Conservation (phyloP, 2,888 invertebrate species). For the Sisyra terminalis region DNA sequence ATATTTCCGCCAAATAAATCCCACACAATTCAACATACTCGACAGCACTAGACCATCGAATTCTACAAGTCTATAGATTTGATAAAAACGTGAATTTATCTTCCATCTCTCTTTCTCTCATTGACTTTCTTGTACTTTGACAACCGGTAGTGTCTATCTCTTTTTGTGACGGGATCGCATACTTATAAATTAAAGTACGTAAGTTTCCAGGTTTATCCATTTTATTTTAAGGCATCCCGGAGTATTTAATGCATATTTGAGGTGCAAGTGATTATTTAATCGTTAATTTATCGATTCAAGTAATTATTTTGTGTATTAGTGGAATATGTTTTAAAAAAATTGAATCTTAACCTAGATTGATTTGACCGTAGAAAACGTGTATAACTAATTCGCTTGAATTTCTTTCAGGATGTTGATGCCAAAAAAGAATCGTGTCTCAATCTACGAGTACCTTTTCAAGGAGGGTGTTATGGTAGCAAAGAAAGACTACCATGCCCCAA, state of each 20-base stretch:
- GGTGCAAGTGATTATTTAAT: not conserved
- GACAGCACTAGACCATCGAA: no score
- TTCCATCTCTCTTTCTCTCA: no score
- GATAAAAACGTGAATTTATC: no score
- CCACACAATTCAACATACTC: no score
- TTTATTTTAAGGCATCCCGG: not conserved
- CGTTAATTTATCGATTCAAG: not conserved
- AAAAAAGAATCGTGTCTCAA: slow-evolving; percentile 89
- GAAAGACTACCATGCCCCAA: slow-evolving; percentile 95
- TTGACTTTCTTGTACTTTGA: no score
- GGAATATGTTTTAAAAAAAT: not conserved
- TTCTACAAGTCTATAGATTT: no score
- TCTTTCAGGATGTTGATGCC: slow-evolving; percentile 97
- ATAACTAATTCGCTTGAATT: slow-evolving; percentile 9
- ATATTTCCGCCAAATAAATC: no score
- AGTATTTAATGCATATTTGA: not conserved
- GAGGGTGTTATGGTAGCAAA: slow-evolving; percentile 99
- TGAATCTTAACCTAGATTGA: slow-evolving; percentile 5
- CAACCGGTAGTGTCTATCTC: no score
- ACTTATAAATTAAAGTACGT: no score
- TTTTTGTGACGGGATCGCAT: no score
- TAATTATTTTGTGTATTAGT: not conserved
- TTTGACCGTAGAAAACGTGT: no score
- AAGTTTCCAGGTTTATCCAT: not conserved
- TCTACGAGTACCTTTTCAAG: slow-evolving; percentile 96